Conservation (phyloP, 2,888 invertebrate species). For the Antheraea yamamai region DNA sequence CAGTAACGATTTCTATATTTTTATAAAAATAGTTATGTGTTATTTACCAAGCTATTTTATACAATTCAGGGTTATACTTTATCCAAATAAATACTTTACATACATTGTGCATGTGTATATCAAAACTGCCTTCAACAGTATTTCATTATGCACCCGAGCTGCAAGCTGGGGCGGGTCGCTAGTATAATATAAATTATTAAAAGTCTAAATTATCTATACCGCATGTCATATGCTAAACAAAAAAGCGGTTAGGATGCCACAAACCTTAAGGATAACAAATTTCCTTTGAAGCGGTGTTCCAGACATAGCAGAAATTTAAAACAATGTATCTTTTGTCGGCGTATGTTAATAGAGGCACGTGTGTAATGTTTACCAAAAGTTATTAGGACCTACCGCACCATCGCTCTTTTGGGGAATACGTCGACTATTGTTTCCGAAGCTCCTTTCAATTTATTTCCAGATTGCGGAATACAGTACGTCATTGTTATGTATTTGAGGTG, state of each 20-base stretch:
- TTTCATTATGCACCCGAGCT: not conserved
- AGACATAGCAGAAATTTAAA: slow-evolving; percentile 26
- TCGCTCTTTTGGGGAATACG: slow-evolving; percentile 24
- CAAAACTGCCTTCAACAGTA: not conserved
- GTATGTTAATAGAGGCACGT: slow-evolving; percentile 51
- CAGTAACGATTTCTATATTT: no score
- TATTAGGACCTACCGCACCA: slow-evolving; percentile 62
- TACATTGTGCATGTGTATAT: not conserved
- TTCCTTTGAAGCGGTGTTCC: slow-evolving; percentile 12
- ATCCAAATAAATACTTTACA: no score
- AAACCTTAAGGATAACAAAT: not conserved
- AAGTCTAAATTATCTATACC: no score
- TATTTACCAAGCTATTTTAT: no score
- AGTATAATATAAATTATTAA: no score
- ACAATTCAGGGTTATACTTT: no score
- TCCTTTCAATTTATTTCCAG: slow-evolving; percentile 44
- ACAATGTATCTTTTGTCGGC: slow-evolving; percentile 51
- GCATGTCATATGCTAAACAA: not conserved
- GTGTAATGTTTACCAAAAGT: slow-evolving; percentile 52
- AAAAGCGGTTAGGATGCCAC: not conserved
- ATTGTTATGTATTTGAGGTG: slow-evolving; percentile 43
- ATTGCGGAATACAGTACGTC: slow-evolving; percentile 42
- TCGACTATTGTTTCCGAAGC: slow-evolving; percentile 37
- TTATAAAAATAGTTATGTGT: no score
- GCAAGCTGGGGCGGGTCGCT: no score